A percentile compares a stretch with the other conserved stretches of the same genome.
Conservation (phyloP, 2,113 vertebrate species). For the Crotalus helleri region DNA sequence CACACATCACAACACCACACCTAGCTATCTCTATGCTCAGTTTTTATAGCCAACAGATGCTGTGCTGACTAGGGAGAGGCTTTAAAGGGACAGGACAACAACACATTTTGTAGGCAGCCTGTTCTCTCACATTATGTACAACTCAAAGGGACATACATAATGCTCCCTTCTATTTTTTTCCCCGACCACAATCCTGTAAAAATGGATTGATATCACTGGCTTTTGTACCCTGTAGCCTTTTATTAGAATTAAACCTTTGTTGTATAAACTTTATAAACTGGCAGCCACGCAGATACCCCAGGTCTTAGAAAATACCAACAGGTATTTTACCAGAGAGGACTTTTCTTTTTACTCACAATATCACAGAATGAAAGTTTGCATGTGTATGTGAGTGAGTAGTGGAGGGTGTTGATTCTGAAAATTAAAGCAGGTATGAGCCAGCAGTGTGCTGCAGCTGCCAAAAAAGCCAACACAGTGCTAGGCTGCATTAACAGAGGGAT, state of each 20-base stretch:
- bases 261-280: background rate
- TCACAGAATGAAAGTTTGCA: background rate
- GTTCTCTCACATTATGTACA: background rate
- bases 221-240: background rate
- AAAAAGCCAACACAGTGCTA: too few relatives aligned
- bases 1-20: background rate
- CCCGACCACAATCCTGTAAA: background rate
- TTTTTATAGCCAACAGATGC: background rate
- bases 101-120: background rate
- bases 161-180: background rate
- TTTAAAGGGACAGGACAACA: background rate
- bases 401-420: background rate
- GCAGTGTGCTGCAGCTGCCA: too few relatives aligned
- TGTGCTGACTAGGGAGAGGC: background rate
- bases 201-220: background rate
- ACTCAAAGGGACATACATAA: background rate
- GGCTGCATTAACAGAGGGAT: too few relatives aligned
- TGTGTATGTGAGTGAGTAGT: background rate
- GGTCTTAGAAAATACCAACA: background rate
- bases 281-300: background rate
- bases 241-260: background rate
- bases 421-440: background rate
- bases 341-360: background rate
- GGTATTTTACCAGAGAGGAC: background rate
- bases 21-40: background rate